Evolutionary conservation across 2,797 vertebrate genomes (phyloP).

Genomic region (Thripadectes ignobilis): DNA sequence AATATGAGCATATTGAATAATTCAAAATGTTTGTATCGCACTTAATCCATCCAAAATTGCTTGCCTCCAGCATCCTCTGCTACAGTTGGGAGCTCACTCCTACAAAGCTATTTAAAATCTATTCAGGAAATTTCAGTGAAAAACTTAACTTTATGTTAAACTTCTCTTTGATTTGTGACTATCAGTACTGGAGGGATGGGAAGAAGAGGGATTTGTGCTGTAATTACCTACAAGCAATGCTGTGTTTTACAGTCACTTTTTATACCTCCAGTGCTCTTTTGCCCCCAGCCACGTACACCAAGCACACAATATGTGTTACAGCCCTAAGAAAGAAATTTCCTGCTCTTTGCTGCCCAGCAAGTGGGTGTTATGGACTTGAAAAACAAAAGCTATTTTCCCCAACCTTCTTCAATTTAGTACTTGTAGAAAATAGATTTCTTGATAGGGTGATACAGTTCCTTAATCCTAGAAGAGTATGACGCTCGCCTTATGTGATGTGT

Average conservation of each 20-base stretch:
- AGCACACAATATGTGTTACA: not conserved
- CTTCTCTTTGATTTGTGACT: not conserved
- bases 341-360: not conserved
- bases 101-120: slow-evolving; percentile 24
- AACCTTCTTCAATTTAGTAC: not conserved
- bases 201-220: not conserved
- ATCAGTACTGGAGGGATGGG: not conserved
- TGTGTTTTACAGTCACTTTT: not conserved
- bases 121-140: not conserved
- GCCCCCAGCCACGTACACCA: not conserved
- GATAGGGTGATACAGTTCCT: not conserved
- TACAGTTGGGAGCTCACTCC: slow-evolving; percentile 20
- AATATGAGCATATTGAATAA: slow-evolving; percentile 49
- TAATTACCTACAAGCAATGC: not conserved
- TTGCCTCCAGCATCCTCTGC: slow-evolving; percentile 35
- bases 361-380: not conserved
- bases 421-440: not conserved
- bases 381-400: not conserved
- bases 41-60: slow-evolving; percentile 41
- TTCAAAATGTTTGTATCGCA: slow-evolving; percentile 46
- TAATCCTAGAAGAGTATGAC: not conserved
- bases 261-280: not conserved
- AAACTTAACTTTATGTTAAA: not conserved
- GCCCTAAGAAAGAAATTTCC: not conserved
- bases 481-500: not conserved